Evolutionary conservation across 2,888 invertebrate genomes (phyloP).

Genomic region (Hyalella azteca): DNA sequence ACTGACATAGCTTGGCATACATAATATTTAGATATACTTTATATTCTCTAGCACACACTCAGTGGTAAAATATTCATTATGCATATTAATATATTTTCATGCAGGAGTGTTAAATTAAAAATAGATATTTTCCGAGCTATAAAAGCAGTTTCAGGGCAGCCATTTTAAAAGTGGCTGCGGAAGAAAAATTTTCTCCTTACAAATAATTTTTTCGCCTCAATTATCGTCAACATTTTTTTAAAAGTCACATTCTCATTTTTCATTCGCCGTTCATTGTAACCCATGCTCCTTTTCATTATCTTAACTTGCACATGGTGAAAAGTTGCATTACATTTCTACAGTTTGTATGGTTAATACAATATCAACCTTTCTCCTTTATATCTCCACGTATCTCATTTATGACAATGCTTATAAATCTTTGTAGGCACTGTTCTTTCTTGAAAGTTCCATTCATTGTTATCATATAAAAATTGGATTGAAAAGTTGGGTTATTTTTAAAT

Average conservation of each 20-base stretch:
- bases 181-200: not conserved
- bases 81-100: conserved; percentile 28
- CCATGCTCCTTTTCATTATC: not conserved
- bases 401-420: too few species aligned
- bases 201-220: not conserved
- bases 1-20: conserved; percentile 2
- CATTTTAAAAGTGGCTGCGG: not conserved
- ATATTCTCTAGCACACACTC: conserved; percentile 21
- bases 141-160: not conserved
- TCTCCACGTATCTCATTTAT: not conserved
- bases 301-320: not conserved
- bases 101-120: conserved; percentile 23
- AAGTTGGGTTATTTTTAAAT: too few species aligned
- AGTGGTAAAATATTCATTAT: conserved; percentile 31
- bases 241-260: not conserved
- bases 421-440: too few species aligned
- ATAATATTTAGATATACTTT: not conserved
- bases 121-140: conserved; percentile 24
- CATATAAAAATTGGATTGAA: too few species aligned
- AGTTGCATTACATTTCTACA: not conserved
- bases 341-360: not conserved
- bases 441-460: too few species aligned
- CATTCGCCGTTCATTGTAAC: not conserved
- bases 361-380: not conserved
- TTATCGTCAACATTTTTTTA: not conserved